Conservation (phyloP, 2,113 vertebrate genomes). For the Pelecanoides urinatrix region DNA sequence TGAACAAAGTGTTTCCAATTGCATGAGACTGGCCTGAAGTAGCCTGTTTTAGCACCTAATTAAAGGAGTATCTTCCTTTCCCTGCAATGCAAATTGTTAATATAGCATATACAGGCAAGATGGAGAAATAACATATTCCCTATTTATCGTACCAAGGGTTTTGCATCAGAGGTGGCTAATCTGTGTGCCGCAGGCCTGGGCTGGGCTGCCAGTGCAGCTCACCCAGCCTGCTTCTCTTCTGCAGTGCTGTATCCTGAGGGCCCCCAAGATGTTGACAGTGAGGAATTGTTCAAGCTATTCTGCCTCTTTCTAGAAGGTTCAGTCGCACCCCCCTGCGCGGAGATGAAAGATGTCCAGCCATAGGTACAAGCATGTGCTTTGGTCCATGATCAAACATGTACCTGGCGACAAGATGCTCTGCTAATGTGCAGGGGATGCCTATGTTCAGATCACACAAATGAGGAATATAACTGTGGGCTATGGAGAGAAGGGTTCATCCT, state of each 20-base stretch:
- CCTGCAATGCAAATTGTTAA: neutral
- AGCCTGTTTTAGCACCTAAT: neutral
- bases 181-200: neutral
- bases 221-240: neutral
- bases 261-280: neutral
- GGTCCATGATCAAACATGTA: neutral
- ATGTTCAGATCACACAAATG: neutral
- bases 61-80: neutral
- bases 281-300: neutral
- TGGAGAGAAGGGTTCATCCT: neutral
- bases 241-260: neutral
- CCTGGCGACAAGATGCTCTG: neutral
- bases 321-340: accelerated
- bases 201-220: neutral
- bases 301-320: neutral
- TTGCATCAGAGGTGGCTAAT: neutral
- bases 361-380: neutral
- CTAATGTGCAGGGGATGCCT: neutral
- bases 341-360: neutral
- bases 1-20: neutral
- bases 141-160: neutral
- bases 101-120: neutral
- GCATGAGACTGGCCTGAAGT: neutral
- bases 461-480: neutral
- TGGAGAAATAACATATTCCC: neutral